Conservation (phyloP, 2,888 invertebrate species). For the Electrophaes corylata region DNA sequence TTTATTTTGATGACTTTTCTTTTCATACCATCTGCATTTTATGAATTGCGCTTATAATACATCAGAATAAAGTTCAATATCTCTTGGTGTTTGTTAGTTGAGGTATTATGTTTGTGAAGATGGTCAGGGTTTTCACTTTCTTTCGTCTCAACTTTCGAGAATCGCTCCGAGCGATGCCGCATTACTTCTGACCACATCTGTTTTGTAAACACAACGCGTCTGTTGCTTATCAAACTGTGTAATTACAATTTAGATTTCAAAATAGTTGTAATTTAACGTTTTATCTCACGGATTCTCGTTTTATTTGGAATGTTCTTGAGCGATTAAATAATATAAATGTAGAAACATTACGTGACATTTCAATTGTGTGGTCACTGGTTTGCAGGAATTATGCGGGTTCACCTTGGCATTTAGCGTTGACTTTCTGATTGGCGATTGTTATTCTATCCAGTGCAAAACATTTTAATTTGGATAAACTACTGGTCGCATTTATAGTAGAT, state of each 20-base stretch:
- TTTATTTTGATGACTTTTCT: conserved; percentile 33
- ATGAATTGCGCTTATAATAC: conserved; percentile 12
- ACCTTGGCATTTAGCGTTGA: conserved; percentile 76
- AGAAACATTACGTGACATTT: conserved; percentile 26
- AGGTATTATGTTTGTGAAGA: conserved; percentile 45
- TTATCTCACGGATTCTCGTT: conserved; percentile 27
- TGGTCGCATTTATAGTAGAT: too few relatives aligned
- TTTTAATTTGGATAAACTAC: neutral
- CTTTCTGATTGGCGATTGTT: conserved; percentile 54
- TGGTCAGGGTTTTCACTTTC: conserved; percentile 78
- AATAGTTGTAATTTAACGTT: conserved; percentile 25
- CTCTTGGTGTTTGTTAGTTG: neutral
- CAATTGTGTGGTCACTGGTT: conserved; percentile 48
- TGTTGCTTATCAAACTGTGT: conserved; percentile 23
- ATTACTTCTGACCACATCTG: conserved; percentile 52
- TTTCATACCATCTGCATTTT: conserved; percentile 9
- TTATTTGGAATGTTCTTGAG: conserved; percentile 34
- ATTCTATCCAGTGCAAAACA: conserved; percentile 43
- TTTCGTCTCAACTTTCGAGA: conserved; percentile 68
- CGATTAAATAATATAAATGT: conserved; percentile 13
- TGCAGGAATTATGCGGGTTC: conserved; percentile 67
- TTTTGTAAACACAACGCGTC: conserved; percentile 60
- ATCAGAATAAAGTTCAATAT: conserved; percentile 36
- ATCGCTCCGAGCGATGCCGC: conserved; percentile 38
- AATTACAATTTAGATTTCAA: conserved; percentile 17